These are phyloP conservation scores for Suillia variegata DNA, from an alignment of 2,888 invertebrate species.

Conservation along the genomic window DNA sequence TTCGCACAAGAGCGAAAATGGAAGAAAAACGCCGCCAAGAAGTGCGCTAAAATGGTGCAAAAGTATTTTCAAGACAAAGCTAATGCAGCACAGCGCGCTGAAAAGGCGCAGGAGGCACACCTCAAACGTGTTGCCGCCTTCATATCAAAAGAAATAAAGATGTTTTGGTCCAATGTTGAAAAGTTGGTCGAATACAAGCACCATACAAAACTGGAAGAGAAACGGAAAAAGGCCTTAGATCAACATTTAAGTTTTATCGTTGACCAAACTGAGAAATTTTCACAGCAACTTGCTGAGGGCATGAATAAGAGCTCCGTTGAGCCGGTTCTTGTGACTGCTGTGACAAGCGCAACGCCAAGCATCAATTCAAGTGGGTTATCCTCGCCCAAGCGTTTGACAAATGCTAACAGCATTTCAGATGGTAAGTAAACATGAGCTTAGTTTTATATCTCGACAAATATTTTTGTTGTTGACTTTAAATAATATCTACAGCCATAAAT, in stretches of 20 bases:
- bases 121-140: conserved; percentile 85
- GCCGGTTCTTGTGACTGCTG: conserved; percentile 35
- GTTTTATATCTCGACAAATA: conserved; percentile 10
- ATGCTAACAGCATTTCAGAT: conserved; percentile 62
- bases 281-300: conserved; percentile 85
- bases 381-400: conserved; percentile 60
- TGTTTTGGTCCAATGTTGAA: conserved; percentile 96
- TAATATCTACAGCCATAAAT: no score
- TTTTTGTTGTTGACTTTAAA: no score
- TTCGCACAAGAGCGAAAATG: conserved; percentile 97
- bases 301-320: conserved; percentile 68
- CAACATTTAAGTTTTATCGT: conserved; percentile 97
- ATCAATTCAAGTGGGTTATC: conserved; percentile 63
- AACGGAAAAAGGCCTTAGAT: conserved; percentile 92
- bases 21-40: conserved; percentile 95
- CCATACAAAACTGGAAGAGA: conserved; percentile 89
- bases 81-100: conserved; percentile 84
- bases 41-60: conserved; percentile 88
- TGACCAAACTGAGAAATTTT: conserved; percentile 97
- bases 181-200: conserved; percentile 96
- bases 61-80: conserved; percentile 92
- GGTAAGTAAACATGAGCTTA: conserved; percentile 53
- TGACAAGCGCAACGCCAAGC: conserved; percentile 57
- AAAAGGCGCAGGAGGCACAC: conserved; percentile 88
- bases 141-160: conserved; percentile 90